Conservation (phyloP, 2,797 vertebrate species). For the Sebastolobus alascanus region DNA sequence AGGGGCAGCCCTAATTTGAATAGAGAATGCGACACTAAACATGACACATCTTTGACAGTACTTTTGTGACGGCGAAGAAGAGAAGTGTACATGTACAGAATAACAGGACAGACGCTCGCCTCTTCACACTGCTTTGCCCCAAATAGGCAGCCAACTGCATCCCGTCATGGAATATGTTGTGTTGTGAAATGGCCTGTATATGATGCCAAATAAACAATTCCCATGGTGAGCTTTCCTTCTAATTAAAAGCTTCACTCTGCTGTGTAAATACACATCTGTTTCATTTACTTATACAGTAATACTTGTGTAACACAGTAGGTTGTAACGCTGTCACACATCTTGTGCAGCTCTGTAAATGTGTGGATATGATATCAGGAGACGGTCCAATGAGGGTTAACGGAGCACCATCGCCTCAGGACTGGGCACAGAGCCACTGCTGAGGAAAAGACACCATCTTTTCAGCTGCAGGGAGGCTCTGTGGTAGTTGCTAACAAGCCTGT, state of each 20-base stretch:
- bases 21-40: neutral
- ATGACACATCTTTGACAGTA: neutral
- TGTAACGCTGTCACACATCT: neutral
- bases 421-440: conserved; percentile 70
- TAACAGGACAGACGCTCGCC: conserved; percentile 35
- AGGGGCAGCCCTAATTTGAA: neutral
- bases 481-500: conserved; percentile 76
- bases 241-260: conserved; percentile 48
- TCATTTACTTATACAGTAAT: neutral
- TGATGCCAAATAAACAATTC: conserved; percentile 65
- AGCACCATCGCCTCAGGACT: conserved; percentile 61
- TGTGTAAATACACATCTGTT: conserved; percentile 49
- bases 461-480: conserved; percentile 75
- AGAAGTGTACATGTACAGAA: conserved; percentile 5
- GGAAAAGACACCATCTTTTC: conserved; percentile 77
- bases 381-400: conserved; percentile 67
- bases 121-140: conserved; percentile 63
- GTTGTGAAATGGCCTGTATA: conserved; percentile 72
- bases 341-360: conserved; percentile 35
- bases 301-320: conserved; percentile 1
- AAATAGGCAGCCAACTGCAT: conserved; percentile 67
- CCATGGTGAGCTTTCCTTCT: conserved; percentile 39
- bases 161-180: conserved; percentile 66
- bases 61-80: conserved; percentile 14
- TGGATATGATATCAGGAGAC: conserved; percentile 40